Evolutionary conservation across 2,888 invertebrate species (phyloP).

Genomic region (Iphiclides podalirius): DNA sequence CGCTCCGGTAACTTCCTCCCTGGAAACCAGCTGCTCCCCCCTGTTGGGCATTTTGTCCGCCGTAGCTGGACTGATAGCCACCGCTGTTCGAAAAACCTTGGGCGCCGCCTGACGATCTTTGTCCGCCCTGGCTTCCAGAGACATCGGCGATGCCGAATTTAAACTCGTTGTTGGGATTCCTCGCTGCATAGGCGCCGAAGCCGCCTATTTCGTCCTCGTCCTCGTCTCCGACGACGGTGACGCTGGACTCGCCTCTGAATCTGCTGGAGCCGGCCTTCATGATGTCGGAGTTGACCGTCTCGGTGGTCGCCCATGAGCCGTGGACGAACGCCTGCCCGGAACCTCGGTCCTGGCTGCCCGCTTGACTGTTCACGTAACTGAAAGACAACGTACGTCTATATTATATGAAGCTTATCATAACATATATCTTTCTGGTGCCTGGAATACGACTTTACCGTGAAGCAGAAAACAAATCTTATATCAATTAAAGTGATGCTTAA

Average conservation of each 20-base stretch:
- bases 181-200: conserved; percentile 60
- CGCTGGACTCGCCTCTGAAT: conserved; percentile 49
- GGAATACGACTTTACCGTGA: too few species aligned
- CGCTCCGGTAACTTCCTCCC: conserved; percentile 29
- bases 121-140: conserved; percentile 36
- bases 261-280: conserved; percentile 64
- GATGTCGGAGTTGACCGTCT: conserved; percentile 68
- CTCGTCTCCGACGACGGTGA: conserved; percentile 64
- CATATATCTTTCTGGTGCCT: not conserved
- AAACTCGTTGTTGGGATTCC: conserved; percentile 64
- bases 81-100: conserved; percentile 23
- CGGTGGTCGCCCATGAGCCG: conserved; percentile 68
- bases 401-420: not conserved
- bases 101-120: conserved; percentile 32
- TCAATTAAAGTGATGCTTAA: too few species aligned
- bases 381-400: conserved; percentile 26
- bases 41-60: conserved; percentile 30
- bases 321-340: conserved; percentile 55
- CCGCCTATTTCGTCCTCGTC: conserved; percentile 62
- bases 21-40: conserved; percentile 25
- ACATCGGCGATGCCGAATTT: conserved; percentile 65
- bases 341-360: conserved; percentile 27
- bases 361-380: conserved; percentile 43
- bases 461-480: too few species aligned
- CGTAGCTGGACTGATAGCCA: conserved; percentile 30